phyloP scores from a whole-genome alignment of 2,797 vertebrate genomes.

The Dipus sagitta region DNA sequence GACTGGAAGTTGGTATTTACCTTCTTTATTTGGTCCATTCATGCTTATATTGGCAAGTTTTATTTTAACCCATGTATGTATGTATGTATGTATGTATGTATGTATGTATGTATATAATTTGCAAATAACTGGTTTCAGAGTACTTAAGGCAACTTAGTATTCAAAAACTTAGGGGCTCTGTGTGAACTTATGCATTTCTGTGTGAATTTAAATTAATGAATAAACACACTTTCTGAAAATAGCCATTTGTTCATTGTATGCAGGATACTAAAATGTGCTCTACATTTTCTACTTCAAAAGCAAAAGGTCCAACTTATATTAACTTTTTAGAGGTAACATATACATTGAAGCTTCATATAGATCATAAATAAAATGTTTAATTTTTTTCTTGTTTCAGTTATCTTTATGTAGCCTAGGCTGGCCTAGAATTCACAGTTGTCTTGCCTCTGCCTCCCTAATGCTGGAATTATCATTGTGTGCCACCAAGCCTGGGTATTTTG shows the following conservation, averaged over 20 bases:
- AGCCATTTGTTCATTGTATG: conserved; percentile 36
- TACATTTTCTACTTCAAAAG: conserved; percentile 32
- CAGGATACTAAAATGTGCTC: not conserved
- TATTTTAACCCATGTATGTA: not conserved
- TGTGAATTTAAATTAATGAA: conserved; percentile 57
- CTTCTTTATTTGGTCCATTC: conserved; percentile 47
- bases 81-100: not conserved
- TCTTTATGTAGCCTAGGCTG: not conserved
- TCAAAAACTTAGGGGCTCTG: not conserved
- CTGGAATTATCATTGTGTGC: not conserved
- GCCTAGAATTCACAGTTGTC: not conserved
- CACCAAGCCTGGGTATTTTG: not conserved
- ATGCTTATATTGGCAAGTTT: conserved; percentile 17
- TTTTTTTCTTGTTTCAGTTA: not conserved
- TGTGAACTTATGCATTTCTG: not conserved
- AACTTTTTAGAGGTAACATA: not conserved
- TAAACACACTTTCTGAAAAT: conserved; percentile 11
- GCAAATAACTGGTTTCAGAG: not conserved
- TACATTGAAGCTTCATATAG: not conserved
- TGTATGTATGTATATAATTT: not conserved
- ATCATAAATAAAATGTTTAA: not conserved
- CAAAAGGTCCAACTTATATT: not conserved
- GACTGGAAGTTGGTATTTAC: no score
- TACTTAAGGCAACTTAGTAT: conserved; percentile 35
- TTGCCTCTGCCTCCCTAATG: not conserved